Percentiles rank a stretch among this genome's conserved stretches.
These are phyloP conservation scores for Probaryconus sp. DNA, from an alignment of 1,140 invertebrate genomes.

Conservation along the genomic window DNA sequence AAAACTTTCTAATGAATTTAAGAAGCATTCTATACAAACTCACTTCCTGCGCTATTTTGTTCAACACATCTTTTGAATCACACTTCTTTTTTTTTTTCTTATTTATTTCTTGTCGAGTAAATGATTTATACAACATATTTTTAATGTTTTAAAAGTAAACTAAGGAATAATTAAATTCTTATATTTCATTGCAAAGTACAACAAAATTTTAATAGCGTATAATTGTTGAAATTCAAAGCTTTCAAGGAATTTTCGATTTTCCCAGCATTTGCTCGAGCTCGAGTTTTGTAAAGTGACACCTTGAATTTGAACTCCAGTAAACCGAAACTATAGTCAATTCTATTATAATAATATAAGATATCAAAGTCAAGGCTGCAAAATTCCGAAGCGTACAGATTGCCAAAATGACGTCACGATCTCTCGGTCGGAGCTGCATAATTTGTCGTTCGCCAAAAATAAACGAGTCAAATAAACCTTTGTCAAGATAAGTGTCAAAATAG, in stretches of 20 bases:
- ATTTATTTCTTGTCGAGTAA: no score
- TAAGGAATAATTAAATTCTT: conserved; percentile 4
- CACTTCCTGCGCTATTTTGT: no score
- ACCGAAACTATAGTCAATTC: conserved; percentile 30
- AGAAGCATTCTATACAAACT: conserved; percentile 16
- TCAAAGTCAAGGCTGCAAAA: conserved; percentile 36
- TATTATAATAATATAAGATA: conserved; percentile 53
- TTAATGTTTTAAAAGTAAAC: no score
- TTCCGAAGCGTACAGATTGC: conserved; percentile 1
- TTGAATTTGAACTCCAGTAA: conserved; percentile 46
- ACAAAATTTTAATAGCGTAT: neutral
- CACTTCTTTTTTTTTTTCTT: no score
- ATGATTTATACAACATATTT: no score
- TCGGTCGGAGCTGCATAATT: no score
- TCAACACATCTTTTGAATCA: no score
- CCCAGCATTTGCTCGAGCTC: conserved; percentile 13
- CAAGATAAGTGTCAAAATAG: neutral
- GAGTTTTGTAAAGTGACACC: conserved; percentile 40
- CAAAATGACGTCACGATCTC: neutral
- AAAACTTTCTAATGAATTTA: conserved; percentile 52
- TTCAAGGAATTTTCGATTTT: conserved; percentile 37
- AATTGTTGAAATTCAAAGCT: conserved; percentile 21
- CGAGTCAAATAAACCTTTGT: no score
- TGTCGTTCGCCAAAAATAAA: no score
- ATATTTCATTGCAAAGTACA: neutral